Conservation (phyloP, 2,113 vertebrate species). For the Thamnophis sirtalis region DNA sequence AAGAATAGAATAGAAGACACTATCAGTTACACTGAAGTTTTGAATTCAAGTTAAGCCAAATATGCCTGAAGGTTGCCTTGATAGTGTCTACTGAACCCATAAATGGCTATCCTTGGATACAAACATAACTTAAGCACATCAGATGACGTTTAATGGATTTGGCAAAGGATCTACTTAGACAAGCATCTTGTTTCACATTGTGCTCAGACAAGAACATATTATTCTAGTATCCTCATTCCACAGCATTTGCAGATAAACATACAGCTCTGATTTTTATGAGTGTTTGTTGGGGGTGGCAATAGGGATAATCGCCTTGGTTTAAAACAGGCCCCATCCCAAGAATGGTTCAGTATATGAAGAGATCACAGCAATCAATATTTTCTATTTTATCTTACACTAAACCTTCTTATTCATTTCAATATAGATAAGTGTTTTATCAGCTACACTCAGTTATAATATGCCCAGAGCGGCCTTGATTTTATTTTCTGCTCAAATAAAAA, state of each 20-base stretch:
- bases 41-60: neutral
- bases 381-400: neutral
- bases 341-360: neutral
- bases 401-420: neutral
- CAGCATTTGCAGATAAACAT: neutral
- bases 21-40: neutral
- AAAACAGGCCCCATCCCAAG: neutral
- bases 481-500: neutral
- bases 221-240: neutral
- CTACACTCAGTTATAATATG: neutral
- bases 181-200: neutral
- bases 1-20: neutral
- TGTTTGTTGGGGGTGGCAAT: neutral
- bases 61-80: neutral
- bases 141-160: neutral
- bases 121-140: neutral
- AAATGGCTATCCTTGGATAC: neutral
- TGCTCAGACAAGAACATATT: neutral
- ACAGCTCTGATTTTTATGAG: neutral
- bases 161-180: neutral
- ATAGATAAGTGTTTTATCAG: neutral
- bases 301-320: neutral
- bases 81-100: neutral
- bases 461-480: neutral
- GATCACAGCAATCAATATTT: neutral